Conservation (phyloP, 2,888 invertebrate species). For the Agriopis marginaria region DNA sequence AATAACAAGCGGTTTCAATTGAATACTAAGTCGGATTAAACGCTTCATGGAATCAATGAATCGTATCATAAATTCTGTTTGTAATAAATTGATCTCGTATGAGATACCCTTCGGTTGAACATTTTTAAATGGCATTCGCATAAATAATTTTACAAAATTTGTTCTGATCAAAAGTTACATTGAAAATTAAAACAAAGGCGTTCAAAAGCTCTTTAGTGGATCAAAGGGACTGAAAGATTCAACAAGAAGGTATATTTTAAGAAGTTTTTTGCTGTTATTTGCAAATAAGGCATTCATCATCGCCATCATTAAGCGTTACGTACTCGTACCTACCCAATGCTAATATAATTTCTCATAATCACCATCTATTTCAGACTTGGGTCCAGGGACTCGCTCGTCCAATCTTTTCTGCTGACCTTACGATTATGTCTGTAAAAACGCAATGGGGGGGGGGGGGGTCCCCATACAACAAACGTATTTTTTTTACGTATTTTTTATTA, state of each 20-base stretch:
- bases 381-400: too few relatives aligned
- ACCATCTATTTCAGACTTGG: too few relatives aligned
- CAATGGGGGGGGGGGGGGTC: too few relatives aligned
- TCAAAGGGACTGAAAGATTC: slow-evolving; percentile 9
- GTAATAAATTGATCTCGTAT: slow-evolving; percentile 32
- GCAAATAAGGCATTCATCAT: too few relatives aligned
- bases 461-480: too few relatives aligned
- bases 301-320: too few relatives aligned
- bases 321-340: too few relatives aligned
- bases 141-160: slow-evolving; percentile 44
- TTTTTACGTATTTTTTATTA: too few relatives aligned
- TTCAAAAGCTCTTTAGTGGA: slow-evolving; percentile 20
- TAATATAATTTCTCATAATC: background rate
- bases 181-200: slow-evolving; percentile 44
- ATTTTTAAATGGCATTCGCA: slow-evolving; percentile 17
- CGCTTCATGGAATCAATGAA: slow-evolving; percentile 46
- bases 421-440: too few relatives aligned
- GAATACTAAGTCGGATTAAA: slow-evolving; percentile 49
- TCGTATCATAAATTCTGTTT: slow-evolving; percentile 39
- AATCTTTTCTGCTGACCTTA: too few relatives aligned
- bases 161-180: slow-evolving; percentile 29
- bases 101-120: slow-evolving; percentile 30
- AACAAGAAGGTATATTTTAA: background rate
- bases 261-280: background rate
- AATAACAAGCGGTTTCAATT: slow-evolving; percentile 39